These are phyloP conservation scores for Nipponia nippon DNA, from an alignment of 2,113 vertebrate species.

Conservation along the genomic window DNA sequence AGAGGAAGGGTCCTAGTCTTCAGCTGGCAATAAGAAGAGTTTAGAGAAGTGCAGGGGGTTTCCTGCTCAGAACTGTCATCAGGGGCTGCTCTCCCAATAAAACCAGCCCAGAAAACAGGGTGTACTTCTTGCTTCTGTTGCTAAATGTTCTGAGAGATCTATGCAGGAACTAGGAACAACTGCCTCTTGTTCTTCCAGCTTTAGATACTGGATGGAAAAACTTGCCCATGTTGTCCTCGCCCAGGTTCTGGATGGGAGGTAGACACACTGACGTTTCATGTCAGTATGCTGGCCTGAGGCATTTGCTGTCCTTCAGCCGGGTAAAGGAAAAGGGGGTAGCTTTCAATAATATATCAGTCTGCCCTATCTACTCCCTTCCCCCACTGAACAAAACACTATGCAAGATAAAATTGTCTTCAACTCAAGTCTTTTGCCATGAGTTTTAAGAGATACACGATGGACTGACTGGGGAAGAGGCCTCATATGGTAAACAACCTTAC, in stretches of 20 bases:
- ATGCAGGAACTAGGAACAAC: background rate
- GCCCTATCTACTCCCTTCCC: background rate
- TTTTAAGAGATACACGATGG: background rate
- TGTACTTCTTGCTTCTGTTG: background rate
- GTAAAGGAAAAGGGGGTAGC: background rate
- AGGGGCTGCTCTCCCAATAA: background rate
- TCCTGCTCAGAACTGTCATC: background rate
- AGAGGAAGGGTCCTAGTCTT: background rate
- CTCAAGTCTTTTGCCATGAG: background rate
- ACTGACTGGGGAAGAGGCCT: background rate
- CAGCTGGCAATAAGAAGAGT: background rate
- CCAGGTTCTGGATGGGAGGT: background rate
- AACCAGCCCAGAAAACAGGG: background rate
- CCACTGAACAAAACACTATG: background rate
- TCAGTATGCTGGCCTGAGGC: background rate
- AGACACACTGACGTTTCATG: background rate
- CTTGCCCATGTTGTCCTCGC: background rate
- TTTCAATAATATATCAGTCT: background rate
- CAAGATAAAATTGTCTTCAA: background rate
- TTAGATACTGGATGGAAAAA: background rate
- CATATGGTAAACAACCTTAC: background rate
- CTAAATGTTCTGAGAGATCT: background rate
- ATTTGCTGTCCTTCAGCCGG: background rate
- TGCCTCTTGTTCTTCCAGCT: background rate
- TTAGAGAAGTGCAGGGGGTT: background rate